A percentile compares a stretch with the other conserved stretches of the same genome.
Evolutionary conservation across 2,113 vertebrate species (phyloP).

Genomic region (Pandion haliaetus): DNA sequence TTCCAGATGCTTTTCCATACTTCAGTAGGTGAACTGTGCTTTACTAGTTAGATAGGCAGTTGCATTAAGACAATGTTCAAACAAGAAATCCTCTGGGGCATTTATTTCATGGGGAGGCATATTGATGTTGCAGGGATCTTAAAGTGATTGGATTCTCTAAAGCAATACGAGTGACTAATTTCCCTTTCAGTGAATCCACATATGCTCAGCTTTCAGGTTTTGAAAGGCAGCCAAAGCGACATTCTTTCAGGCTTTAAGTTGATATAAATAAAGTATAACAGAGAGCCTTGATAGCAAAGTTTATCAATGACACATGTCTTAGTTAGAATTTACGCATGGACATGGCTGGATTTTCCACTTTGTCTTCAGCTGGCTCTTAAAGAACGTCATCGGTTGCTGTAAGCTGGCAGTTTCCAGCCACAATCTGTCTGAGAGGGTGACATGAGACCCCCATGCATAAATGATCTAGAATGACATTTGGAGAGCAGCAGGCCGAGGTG

Average conservation of each 20-base stretch:
- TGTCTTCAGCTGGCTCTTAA: neutral
- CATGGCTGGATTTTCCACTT: neutral
- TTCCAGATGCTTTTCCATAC: neutral
- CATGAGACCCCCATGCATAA: neutral
- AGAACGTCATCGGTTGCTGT: neutral
- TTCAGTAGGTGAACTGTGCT: neutral
- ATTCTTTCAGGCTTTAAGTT: constrained; percentile 61
- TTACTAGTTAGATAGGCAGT: neutral
- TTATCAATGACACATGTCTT: constrained; percentile 19
- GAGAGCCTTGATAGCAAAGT: constrained; percentile 46
- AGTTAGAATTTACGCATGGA: constrained; percentile 6
- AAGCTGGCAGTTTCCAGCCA: neutral
- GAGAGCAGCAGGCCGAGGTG: neutral
- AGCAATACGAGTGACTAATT: constrained; percentile 63
- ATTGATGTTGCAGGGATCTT: constrained; percentile 45
- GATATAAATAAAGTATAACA: constrained; percentile 68
- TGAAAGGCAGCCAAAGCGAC: constrained; percentile 60
- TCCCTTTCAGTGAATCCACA: constrained; percentile 56
- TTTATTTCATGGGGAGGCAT: neutral
- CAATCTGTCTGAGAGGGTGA: neutral
- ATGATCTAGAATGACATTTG: neutral
- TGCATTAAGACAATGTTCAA: constrained; percentile 6
- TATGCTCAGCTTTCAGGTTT: constrained; percentile 62
- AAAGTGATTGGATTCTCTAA: constrained; percentile 50
- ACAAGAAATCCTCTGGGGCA: constrained; percentile 27